Evolutionary conservation across 37 sponge, comb jelly and placozoan species (phyloP), one percentile per base, ranked within the genome.

Genomic region (Mnemiopsis leidyi): DNA sequence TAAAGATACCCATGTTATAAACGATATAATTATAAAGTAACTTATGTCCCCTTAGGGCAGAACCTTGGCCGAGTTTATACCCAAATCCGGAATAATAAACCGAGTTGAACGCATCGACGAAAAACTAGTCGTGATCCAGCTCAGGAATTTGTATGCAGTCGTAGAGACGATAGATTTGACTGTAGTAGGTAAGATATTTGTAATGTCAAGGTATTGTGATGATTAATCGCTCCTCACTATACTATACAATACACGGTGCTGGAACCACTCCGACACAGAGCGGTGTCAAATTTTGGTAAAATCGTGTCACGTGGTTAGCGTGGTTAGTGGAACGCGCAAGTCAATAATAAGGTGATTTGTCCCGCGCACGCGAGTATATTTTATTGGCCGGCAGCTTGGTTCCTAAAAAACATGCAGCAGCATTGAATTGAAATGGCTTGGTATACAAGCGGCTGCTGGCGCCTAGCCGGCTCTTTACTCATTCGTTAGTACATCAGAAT

Each of bases 111-210:
- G 90, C 0, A 38, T 85, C 0, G 90, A 85, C 26, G 90, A 85
- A 16, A 85, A 85, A 23, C 90, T 85, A 18, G 26, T 85, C 23
- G 24, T 40, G n/a, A 13, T 85, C 9, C 90, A 85, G 26, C n/a
- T 28, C 29, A 25, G 25, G 23, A 13, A 38, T 61, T 1, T 85
- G 5, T 40, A 39, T n/a, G 26, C 39, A 0, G 23, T 38, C 30
- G n/a, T 85, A n/a, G 90, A 85, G 35, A 85, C 90, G 0, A 39
- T 85, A 24, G 61, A 85, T 33, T 61, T 85, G 7, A 40, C 90
- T 28, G 61, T 85, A 38, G 61, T 40, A 1, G 90, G 90, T 85
- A 85, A 34, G 79, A 31, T 77, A 20, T 32, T 5, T 48, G 61
- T 48, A 13, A n/a, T n/a, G n/a, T n/a, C n/a, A n/a, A n/a, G n/a